Percentiles rank a stretch among this genome's conserved stretches.
These are phyloP conservation scores for Endotricha flammealis DNA, from an alignment of 2,888 invertebrate species.

Conservation along the genomic window DNA sequence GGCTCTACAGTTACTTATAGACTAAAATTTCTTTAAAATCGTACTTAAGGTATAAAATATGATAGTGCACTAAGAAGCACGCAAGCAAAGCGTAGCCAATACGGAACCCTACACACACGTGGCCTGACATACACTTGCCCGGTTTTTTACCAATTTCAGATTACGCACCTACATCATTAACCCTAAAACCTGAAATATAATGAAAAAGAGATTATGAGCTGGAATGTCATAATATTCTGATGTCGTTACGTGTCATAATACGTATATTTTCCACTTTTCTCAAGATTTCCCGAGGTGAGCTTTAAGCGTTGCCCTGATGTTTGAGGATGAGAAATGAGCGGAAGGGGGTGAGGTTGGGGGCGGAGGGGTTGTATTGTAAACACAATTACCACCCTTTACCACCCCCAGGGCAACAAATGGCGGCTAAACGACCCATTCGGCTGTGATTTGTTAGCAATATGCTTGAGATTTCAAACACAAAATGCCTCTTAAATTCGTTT, in stretches of 20 bases:
- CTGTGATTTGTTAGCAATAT: slow-evolving; percentile 77
- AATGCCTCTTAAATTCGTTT: slow-evolving; percentile 57
- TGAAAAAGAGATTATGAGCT: slow-evolving; percentile 5
- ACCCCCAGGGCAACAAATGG: slow-evolving; percentile 64
- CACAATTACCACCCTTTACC: slow-evolving; percentile 61
- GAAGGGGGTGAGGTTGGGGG: slow-evolving; percentile 36
- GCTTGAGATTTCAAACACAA: slow-evolving; percentile 69
- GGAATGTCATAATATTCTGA: slow-evolving; percentile 14
- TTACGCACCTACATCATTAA: too few relatives aligned
- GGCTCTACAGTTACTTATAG: too few relatives aligned
- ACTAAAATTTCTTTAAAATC: too few relatives aligned
- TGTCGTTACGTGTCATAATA: slow-evolving; percentile 25
- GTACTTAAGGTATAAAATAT: too few relatives aligned
- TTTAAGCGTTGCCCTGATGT: slow-evolving; percentile 62
- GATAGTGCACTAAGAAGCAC: too few relatives aligned
- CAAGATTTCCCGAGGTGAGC: slow-evolving; percentile 58
- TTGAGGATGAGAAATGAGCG: slow-evolving; percentile 69
- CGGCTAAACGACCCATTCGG: slow-evolving; percentile 75
- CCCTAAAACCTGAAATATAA: slow-evolving; percentile 1
- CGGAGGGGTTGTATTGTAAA: slow-evolving; percentile 57
- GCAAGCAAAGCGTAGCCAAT: too few relatives aligned
- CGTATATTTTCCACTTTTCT: slow-evolving; percentile 44
- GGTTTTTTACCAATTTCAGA: too few relatives aligned
- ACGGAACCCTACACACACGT: too few relatives aligned
- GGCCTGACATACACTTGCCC: too few relatives aligned